Conservation (phyloP, 2,797 vertebrate species). For the Ceryle rudis region DNA sequence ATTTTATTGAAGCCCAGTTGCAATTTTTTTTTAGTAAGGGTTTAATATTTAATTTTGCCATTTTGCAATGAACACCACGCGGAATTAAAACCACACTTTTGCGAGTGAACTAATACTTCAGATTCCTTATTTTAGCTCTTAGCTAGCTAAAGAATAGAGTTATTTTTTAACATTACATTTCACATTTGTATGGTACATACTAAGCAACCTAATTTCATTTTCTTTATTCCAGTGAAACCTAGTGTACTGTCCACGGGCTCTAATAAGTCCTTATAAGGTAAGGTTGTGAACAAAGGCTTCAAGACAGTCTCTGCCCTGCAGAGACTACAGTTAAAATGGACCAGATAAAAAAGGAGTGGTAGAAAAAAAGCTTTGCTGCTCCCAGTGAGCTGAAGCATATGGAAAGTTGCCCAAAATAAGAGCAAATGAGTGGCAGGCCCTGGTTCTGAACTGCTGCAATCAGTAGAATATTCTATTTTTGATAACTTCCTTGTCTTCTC, state of each 20-base stretch:
- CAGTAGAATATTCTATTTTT: conserved; percentile 67
- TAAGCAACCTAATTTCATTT: background rate
- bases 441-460: conserved; percentile 50
- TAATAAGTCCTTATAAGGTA: background rate
- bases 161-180: background rate
- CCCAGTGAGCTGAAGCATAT: background rate
- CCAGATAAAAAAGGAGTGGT: background rate
- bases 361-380: background rate
- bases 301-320: background rate
- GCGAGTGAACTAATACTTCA: background rate
- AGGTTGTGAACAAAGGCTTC: background rate
- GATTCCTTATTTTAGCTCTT: background rate
- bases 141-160: background rate
- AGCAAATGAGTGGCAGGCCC: conserved; percentile 41
- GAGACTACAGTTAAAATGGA: background rate
- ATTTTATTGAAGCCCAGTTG: background rate
- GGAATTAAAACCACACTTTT: background rate
- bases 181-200: background rate
- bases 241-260: background rate
- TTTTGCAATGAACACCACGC: background rate
- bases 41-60: conserved; percentile 39
- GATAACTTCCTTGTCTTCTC: conserved; percentile 60
- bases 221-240: background rate
- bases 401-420: conserved; percentile 24
- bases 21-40: background rate